These are phyloP conservation scores for Apistogramma diplotaenia DNA, from an alignment of 2,113 vertebrate genomes.

Conservation along the genomic window DNA sequence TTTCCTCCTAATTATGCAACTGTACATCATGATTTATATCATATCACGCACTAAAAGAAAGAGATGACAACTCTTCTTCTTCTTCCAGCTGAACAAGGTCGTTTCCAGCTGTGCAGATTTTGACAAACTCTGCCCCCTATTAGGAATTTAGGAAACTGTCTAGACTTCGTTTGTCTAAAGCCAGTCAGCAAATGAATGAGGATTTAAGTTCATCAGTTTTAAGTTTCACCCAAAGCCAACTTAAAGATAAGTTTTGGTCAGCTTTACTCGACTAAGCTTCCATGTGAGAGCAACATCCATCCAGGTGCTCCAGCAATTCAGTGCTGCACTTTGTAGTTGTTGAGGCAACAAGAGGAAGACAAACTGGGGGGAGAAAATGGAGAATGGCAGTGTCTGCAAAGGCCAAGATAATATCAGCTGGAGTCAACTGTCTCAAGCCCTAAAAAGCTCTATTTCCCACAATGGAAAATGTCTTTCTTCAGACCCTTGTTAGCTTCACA, in stretches of 20 bases:
- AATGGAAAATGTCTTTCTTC: not conserved
- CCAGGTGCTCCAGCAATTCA: not conserved
- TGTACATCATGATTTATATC: not conserved
- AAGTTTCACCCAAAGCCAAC: not conserved
- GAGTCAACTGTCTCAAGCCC: not conserved
- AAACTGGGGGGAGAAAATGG: not conserved
- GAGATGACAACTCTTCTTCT: not conserved
- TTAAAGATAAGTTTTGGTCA: not conserved
- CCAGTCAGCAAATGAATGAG: no score
- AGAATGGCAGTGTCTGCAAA: not conserved
- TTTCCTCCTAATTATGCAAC: not conserved
- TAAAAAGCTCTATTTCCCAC: not conserved
- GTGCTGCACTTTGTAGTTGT: not conserved
- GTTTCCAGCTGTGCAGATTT: not conserved
- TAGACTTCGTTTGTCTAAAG: not conserved
- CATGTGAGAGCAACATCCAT: not conserved
- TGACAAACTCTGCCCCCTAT: slow-evolving; percentile 19
- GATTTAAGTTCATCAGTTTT: not conserved
- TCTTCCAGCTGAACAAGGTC: not conserved
- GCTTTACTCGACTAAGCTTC: not conserved
- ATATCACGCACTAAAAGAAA: not conserved
- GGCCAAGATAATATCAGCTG: not conserved
- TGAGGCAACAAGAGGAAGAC: not conserved
- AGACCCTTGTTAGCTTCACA: not conserved
- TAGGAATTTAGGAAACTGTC: not conserved